A percentile compares a stretch with the other conserved stretches of the same genome.
Conservation (phyloP, 2,113 vertebrate species). For the Chunga burmeisteri region DNA sequence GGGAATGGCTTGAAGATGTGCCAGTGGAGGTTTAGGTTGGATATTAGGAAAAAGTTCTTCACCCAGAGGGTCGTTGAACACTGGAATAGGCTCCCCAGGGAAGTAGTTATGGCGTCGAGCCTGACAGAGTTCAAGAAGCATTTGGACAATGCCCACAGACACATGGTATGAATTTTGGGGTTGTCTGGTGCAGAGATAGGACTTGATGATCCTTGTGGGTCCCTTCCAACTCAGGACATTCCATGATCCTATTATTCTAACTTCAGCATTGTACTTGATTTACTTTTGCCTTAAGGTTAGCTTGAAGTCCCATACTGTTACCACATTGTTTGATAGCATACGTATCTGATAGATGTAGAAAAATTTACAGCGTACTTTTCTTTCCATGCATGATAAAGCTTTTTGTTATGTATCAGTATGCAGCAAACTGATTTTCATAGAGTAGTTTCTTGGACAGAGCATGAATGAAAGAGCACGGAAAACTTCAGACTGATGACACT, state of each 20-base stretch:
- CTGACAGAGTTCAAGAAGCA: no score
- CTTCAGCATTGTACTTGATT: background rate
- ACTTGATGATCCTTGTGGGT: no score
- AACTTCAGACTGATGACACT: background rate
- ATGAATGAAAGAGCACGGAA: background rate
- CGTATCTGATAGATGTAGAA: background rate
- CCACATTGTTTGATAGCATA: background rate
- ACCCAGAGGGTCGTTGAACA: no score
- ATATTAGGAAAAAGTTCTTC: no score
- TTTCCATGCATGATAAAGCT: fast-evolving
- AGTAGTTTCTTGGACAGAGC: background rate
- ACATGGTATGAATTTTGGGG: no score
- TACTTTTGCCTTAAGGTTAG: background rate
- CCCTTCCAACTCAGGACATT: no score
- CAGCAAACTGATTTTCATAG: background rate
- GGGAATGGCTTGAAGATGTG: no score
- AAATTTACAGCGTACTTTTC: background rate
- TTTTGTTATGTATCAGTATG: background rate
- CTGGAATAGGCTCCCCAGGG: no score
- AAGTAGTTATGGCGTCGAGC: no score
- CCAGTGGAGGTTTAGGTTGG: no score
- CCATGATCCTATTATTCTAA: background rate
- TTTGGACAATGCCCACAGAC: no score
- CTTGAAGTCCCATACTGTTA: background rate
- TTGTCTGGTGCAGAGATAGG: no score